Percentiles rank a stretch among this genome's conserved stretches.
These are phyloP conservation scores for Oncorhynchus tshawytscha DNA, from an alignment of 2,113 vertebrate genomes.

Conservation along the genomic window DNA sequence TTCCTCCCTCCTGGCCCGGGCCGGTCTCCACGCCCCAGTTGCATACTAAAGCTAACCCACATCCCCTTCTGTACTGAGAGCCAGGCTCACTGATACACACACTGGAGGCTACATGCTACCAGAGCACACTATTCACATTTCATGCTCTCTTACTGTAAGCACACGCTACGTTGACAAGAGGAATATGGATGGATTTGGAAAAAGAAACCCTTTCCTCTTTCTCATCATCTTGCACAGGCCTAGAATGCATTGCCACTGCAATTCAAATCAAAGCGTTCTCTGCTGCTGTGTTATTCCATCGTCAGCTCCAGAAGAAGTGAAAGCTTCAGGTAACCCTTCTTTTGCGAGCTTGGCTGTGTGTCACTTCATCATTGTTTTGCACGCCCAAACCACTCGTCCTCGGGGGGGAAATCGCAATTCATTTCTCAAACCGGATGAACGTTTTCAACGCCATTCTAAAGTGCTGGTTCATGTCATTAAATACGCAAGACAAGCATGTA, in stretches of 20 bases:
- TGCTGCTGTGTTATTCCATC: not conserved
- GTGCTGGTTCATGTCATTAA: conserved; percentile 17
- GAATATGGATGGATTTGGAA: conserved; percentile 36
- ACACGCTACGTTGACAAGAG: conserved; percentile 44
- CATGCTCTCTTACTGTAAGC: conserved; percentile 26
- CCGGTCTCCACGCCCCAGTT: conserved; percentile 13
- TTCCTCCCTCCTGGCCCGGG: conserved; percentile 45
- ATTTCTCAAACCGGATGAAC: conserved; percentile 28
- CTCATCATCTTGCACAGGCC: conserved; percentile 33
- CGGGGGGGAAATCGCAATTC: conserved; percentile 34
- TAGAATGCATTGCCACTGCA: conserved; percentile 2
- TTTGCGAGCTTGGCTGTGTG: conserved; percentile 37
- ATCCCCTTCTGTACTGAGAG: conserved; percentile 51
- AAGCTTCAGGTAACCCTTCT: conserved; percentile 22
- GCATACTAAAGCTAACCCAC: conserved; percentile 51
- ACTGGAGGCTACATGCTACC: conserved; percentile 18
- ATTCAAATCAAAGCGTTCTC: not conserved
- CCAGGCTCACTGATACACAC: conserved; percentile 60
- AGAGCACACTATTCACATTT: conserved; percentile 55
- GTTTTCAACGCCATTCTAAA: conserved; percentile 28
- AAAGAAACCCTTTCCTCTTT: conserved; percentile 19
- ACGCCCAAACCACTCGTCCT: conserved; percentile 41
- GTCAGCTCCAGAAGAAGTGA: conserved; percentile 29
- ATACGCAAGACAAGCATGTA: conserved; percentile 27
- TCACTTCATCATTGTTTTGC: conserved; percentile 35